phyloP scores from a whole-genome alignment of 2,888 invertebrate genomes.

The Drosophila picticornis region DNA sequence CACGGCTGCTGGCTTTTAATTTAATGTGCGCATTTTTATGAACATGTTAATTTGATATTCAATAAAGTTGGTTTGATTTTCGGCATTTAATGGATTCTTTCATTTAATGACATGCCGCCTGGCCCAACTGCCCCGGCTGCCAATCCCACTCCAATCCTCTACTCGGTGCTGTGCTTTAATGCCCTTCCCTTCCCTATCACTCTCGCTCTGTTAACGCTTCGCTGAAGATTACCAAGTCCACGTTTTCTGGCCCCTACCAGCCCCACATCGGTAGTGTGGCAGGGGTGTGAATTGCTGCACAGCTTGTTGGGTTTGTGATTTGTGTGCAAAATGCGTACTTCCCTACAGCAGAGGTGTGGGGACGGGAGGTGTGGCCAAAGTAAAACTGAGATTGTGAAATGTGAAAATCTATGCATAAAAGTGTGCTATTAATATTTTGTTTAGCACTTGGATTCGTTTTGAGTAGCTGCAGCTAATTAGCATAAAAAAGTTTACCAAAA shows the following conservation, averaged over 20 bases:
- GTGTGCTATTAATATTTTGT: conserved; percentile 23
- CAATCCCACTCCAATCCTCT: conserved; percentile 3
- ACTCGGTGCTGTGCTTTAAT: conserved; percentile 52
- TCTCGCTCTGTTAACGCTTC: conserved; percentile 51
- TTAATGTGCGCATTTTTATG: conserved; percentile 80
- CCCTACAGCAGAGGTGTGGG: conserved; percentile 15
- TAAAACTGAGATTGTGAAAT: conserved; percentile 41
- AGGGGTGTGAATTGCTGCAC: conserved; percentile 63
- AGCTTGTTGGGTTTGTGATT: conserved; percentile 74
- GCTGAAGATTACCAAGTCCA: conserved; percentile 54
- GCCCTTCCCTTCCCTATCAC: conserved; percentile 11
- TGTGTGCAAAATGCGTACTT: conserved; percentile 44
- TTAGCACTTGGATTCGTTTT: conserved; percentile 20
- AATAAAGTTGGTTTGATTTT: conserved; percentile 81
- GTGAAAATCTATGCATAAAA: conserved; percentile 49
- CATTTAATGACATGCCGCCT: conserved; percentile 69
- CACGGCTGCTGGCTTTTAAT: conserved; percentile 60
- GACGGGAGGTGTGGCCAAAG: conserved; percentile 3
- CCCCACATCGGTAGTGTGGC: not conserved
- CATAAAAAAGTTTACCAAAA: conserved; percentile 13
- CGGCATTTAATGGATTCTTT: conserved; percentile 79
- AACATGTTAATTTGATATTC: conserved; percentile 82
- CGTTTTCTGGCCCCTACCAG: not conserved
- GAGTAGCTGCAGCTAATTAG: conserved; percentile 29
- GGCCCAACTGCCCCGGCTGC: conserved; percentile 10